phyloP scores from a whole-genome alignment of 2,888 invertebrate species.

The Ctena decussata region DNA sequence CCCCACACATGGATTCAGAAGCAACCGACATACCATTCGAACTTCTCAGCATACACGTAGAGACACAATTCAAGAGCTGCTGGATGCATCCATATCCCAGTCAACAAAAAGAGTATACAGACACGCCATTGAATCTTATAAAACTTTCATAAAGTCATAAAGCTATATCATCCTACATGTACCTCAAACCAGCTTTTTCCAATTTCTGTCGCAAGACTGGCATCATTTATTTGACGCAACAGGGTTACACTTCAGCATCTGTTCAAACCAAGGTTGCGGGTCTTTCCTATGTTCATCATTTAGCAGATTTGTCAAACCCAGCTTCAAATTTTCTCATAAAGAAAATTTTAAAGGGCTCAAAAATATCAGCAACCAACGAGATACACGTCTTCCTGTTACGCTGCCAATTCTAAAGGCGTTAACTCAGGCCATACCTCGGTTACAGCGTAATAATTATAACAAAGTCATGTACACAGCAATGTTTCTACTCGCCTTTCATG shows the following conservation, averaged over 20 bases:
- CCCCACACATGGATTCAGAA: conserved; percentile 28
- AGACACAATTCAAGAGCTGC: neutral
- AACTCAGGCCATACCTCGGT: neutral
- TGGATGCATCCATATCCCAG: conserved; percentile 1
- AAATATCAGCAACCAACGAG: neutral
- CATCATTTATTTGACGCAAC: conserved; percentile 28
- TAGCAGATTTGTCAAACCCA: neutral
- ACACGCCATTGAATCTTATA: conserved; percentile 11
- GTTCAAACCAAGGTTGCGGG: conserved; percentile 30
- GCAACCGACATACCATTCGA: conserved; percentile 10
- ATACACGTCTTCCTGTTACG: conserved; percentile 34
- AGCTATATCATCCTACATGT: conserved; percentile 16
- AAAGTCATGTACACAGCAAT: neutral
- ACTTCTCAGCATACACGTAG: neutral
- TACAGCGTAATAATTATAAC: neutral
- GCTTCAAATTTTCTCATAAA: conserved; percentile 25
- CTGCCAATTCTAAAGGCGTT: neutral
- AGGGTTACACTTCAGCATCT: conserved; percentile 12
- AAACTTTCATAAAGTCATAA: too few relatives aligned
- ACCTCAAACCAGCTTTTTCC: neutral
- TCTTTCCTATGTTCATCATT: conserved; percentile 29
- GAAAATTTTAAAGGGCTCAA: conserved; percentile 17
- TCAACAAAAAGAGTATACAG: conserved; percentile 25
- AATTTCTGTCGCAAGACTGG: neutral
- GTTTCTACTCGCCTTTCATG: conserved; percentile 34